These are phyloP conservation scores for Pimpla rufipes DNA, from an alignment of 2,888 invertebrate genomes.

Conservation along the genomic window DNA sequence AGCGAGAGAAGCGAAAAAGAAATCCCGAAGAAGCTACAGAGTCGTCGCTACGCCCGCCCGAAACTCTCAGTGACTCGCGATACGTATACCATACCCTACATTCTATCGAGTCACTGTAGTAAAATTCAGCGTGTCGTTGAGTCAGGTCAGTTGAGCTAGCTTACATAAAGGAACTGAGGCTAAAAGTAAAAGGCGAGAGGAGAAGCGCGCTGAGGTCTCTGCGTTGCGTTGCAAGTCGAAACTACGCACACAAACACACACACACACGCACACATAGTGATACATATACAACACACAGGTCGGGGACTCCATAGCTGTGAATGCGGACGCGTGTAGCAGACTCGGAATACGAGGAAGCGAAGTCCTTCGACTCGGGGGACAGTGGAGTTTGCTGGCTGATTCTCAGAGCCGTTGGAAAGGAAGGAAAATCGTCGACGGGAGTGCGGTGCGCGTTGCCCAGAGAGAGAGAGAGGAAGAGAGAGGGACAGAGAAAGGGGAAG, in stretches of 20 bases:
- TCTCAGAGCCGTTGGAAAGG: background rate
- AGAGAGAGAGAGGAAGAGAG: conserved; percentile 1
- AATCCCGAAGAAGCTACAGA: conserved; percentile 1
- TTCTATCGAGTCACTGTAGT: conserved; percentile 9
- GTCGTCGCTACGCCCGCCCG: background rate
- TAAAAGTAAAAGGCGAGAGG: conserved; percentile 40
- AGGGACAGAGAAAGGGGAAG: background rate
- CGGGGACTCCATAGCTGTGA: conserved; percentile 9
- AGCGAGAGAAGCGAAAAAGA: background rate
- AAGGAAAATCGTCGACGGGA: conserved; percentile 24
- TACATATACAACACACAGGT: background rate
- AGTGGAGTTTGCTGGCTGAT: conserved; percentile 31
- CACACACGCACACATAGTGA: background rate
- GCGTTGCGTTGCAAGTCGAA: conserved; percentile 4
- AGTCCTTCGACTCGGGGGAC: conserved; percentile 29
- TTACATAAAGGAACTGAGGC: conserved; percentile 13
- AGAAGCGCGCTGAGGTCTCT: conserved; percentile 23
- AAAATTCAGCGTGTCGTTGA: conserved; percentile 30
- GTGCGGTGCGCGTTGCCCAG: conserved; percentile 4
- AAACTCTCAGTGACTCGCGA: background rate
- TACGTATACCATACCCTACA: conserved; percentile 4
- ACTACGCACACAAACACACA: conserved; percentile 1
- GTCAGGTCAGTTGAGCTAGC: conserved; percentile 53
- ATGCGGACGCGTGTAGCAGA: background rate
- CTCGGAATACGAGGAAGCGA: conserved; percentile 31